Evolutionary conservation across 2,113 vertebrate species (phyloP), one percentile per base, ranked within the genome.

Genomic region (Dunckerocampus dactyliophorus): DNA sequence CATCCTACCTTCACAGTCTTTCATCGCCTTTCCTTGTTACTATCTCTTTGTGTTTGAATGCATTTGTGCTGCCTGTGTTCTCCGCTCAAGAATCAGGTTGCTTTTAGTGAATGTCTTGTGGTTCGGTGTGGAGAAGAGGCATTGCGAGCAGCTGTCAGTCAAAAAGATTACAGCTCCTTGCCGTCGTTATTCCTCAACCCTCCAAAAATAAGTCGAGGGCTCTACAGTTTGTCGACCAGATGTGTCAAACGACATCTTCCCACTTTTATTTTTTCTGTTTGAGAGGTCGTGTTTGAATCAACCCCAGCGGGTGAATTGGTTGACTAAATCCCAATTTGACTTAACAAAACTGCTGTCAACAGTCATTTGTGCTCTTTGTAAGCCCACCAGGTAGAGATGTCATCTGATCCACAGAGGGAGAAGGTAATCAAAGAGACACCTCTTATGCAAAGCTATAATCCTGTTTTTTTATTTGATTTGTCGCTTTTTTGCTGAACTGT

Each of bases 71-170:
- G 50, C 21, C 45, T 82, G 62, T 72, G 71, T 78, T 81, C 81
- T 71, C 55, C 14, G 65, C 65, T 72, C 68, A 74, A 73, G 83
- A 80, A 84, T 78, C 59, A 67, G 77, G 61, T 57, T 74, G 79
- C 84, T 75, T 78, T 85, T 69, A 75, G 72, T 61, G 80, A 79
- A 75, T 65, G 67, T 77, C 75, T 79, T 56, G 72, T 75, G 72
- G 77, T 78, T 75, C 48, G 72, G 66, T 77, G 69, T 63, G 74
- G 65, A 81, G 65, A 71, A 66, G 31, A 83, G 47, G 54, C 69
- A 75, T 84, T 77, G 80, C 84, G 55, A 57, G 72, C 81, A 57
- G 76, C 87, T 86, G 83, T 88, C 88, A 89, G 62, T 89, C 87
- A 89, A 79, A 52, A 80, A 80, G 67, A 85, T 82, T 80, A 84